These are phyloP conservation scores for Dione vanillae DNA, from an alignment of 2,888 invertebrate genomes.

Conservation along the genomic window DNA sequence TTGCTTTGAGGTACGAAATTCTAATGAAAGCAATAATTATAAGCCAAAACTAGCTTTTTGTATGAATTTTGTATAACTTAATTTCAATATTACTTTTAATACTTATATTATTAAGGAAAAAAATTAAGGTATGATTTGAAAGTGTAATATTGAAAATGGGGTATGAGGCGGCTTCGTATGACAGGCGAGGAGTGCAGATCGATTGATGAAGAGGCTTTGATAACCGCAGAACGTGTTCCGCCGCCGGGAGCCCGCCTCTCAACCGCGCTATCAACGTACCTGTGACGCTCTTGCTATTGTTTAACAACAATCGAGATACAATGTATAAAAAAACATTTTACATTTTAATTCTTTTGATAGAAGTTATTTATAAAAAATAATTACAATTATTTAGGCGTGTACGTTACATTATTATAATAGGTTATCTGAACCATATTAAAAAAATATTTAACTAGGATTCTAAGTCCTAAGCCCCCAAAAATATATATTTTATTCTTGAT, in stretches of 20 bases:
- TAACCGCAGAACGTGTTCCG: slow-evolving; percentile 73
- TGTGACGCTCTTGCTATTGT: slow-evolving; percentile 51
- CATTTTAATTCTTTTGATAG: slow-evolving; percentile 25
- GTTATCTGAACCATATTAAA: too few relatives aligned
- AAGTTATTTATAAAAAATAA: neutral
- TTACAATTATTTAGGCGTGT: neutral
- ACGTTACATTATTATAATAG: too few relatives aligned
- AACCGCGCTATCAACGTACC: slow-evolving; percentile 49
- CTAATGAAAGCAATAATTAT: neutral
- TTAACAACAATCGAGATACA: slow-evolving; percentile 48
- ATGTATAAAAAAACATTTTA: slow-evolving; percentile 36
- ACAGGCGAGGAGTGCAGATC: slow-evolving; percentile 61
- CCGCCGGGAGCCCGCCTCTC: slow-evolving; percentile 65
- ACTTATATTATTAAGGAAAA: neutral
- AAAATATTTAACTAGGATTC: too few relatives aligned
- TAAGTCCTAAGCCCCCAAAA: too few relatives aligned
- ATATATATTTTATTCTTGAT: too few relatives aligned
- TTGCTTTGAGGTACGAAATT: neutral
- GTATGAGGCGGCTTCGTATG: slow-evolving; percentile 23
- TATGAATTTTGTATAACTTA: too few relatives aligned
- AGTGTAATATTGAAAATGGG: slow-evolving; percentile 12
- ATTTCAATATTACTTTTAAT: neutral
- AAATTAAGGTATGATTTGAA: neutral
- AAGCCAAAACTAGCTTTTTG: too few relatives aligned
- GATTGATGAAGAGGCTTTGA: slow-evolving; percentile 79